phyloP scores from a whole-genome alignment of 2,888 invertebrate genomes.

The Caenorhabditis afra region DNA sequence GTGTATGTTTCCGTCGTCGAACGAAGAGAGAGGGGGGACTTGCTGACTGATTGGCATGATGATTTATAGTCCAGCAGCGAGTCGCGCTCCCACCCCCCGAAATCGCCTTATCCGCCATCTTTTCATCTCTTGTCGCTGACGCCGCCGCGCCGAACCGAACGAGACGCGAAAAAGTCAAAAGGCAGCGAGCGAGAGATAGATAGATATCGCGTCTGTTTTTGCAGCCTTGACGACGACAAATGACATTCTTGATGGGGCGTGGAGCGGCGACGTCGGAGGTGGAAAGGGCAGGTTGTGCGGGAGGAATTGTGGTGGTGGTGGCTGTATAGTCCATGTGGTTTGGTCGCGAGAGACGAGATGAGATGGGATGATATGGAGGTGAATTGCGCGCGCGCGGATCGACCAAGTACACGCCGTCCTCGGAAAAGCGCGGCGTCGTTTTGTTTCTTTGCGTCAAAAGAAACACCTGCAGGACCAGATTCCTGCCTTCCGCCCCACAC shows the following conservation, averaged over 20 bases:
- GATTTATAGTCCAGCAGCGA: constrained; percentile 26
- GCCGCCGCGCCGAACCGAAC: too few species aligned
- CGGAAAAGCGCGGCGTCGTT: not conserved
- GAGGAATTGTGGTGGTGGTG: constrained; percentile 16
- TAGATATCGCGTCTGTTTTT: constrained; percentile 41
- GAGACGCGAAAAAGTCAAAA: constrained; percentile 7
- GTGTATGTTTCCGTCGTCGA: too few species aligned
- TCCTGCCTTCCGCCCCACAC: too few species aligned
- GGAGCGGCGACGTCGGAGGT: constrained; percentile 30
- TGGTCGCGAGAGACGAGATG: constrained; percentile 12
- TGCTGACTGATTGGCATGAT: constrained; percentile 15
- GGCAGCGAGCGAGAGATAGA: constrained; percentile 10
- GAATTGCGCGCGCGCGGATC: constrained; percentile 30
- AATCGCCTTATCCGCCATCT: constrained; percentile 31
- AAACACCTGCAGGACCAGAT: too few species aligned
- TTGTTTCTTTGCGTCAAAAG: not conserved
- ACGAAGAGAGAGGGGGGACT: too few species aligned
- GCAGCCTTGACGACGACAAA: not conserved
- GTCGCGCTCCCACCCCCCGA: not conserved
- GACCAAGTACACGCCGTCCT: constrained; percentile 23
- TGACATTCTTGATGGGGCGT: constrained; percentile 56
- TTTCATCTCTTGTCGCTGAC: constrained; percentile 36
- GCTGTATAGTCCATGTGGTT: constrained; percentile 41
- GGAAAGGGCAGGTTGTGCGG: constrained; percentile 54
- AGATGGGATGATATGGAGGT: constrained; percentile 41